A percentile compares a stretch with the other conserved stretches of the same genome.
Evolutionary conservation across 37 sponge, comb jelly and placozoan species (phyloP).

Genomic region (Spongia lamella): DNA sequence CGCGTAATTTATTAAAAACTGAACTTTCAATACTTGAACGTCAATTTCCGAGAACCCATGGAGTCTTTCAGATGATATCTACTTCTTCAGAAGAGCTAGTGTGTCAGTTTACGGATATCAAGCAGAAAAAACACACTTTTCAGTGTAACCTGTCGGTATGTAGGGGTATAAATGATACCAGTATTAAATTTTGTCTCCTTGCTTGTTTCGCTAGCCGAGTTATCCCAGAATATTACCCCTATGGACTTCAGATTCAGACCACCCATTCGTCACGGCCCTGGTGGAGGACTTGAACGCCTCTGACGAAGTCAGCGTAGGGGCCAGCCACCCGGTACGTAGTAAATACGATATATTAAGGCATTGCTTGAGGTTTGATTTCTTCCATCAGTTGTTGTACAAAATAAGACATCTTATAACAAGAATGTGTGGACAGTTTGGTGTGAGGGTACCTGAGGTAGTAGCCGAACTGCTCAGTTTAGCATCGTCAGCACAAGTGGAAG

Average conservation of each 20-base stretch:
- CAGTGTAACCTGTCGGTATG: constrained; percentile 79
- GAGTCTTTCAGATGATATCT: constrained; percentile 50
- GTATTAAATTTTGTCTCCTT: not conserved
- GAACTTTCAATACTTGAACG: constrained; percentile 81
- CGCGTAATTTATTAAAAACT: constrained; percentile 33
- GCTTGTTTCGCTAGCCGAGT: constrained; percentile 43
- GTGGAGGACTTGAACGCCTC: constrained; percentile 71
- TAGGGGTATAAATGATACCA: not conserved
- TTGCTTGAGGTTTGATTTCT: not conserved
- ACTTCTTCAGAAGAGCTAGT: constrained; percentile 72
- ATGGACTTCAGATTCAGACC: constrained; percentile 63
- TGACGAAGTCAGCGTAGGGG: constrained; percentile 38
- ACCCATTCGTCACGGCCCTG: constrained; percentile 38
- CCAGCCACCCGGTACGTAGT: constrained; percentile 65
- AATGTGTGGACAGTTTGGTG: constrained; percentile 36
- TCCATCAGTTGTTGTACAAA: constrained; percentile 65
- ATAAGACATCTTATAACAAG: constrained; percentile 44
- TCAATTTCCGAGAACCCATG: constrained; percentile 60
- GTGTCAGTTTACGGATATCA: constrained; percentile 53
- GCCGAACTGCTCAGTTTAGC: constrained; percentile 77
- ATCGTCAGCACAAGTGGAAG: constrained; percentile 42
- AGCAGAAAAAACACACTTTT: constrained; percentile 34
- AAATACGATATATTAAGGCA: not conserved
- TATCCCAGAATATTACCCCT: constrained; percentile 77
- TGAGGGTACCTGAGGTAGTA: constrained; percentile 56